Evolutionary conservation across 2,888 invertebrate species (phyloP), one percentile per base, ranked within the genome.

Genomic region (Ischnura elegans): DNA sequence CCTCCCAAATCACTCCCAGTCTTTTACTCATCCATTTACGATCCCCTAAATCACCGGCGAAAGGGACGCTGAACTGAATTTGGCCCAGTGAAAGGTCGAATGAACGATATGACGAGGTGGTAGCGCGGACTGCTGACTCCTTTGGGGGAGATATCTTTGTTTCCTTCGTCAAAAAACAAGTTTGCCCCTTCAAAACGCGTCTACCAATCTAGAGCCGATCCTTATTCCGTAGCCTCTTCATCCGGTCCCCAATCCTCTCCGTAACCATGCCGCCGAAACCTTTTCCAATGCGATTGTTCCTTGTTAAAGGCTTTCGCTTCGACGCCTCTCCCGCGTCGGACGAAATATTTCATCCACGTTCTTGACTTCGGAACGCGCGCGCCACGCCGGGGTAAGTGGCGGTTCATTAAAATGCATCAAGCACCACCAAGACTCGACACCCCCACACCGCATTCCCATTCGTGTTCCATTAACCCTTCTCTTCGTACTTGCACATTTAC

Each of bases 361-460:
- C 55, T 47, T 36, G 36, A n/a, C 51, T 36, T 42, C 36, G n/a
- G 25, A 29, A 55, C 36, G 87, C 86, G 86, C 86, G 45, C 21
- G 29, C 76, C 43, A 19, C n/a, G n/a, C n/a, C n/a, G n/a, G n/a
- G 86, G 86, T 46, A 55, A 87, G 87, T 61, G 90, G 90, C 66
- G 90, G 61, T 90, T 90, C 90, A 90, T 90, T 90, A 90, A 90
- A 90, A 90, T 90, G 90, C 90, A 90, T 90, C 55, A 55, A 87
- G 87, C 87, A 87, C 87, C 87, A 51, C 87, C 87, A 51, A 51
- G 2, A 13, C 51, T 19, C 51, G 16, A 2, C 16, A 47, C 47
- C 47, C 13, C 51, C 51, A n/a, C n/a, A n/a, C n/a, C n/a, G n/a
- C n/a, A n/a, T n/a, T n/a, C n/a, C n/a, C n/a, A n/a, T n/a, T n/a